Base-by-base conservation (phyloP, 2,888 invertebrate genomes). In the Fragum whitleyi region DNA sequence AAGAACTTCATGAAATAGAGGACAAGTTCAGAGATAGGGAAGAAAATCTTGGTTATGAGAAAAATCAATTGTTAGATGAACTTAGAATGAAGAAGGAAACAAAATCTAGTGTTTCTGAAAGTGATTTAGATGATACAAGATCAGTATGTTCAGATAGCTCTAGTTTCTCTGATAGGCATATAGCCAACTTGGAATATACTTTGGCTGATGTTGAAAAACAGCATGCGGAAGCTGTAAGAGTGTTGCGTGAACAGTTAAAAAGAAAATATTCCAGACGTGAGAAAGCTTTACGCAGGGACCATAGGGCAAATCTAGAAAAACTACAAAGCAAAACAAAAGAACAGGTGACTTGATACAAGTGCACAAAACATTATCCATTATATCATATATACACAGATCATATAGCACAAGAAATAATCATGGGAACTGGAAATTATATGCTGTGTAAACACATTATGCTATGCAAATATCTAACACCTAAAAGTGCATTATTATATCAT, bases 1-100 rank as follows among this genome's bases (percentile, higher is more conserved):
- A 90, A 72, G 91, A 92, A 65, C 77, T 92, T 21, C 68, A 81
- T 36, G 89, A 90, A 65, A 90, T 92, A 11, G 91, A 92, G 71
- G 77, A 85, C 0, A 89, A 88, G 74, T 87, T 92, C 59, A 81
- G 82, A 62, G 92, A 92, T 26, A 86, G 88, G 55, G 91, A 91
- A 75, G 86, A 88, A 47, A 71, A 85, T 29, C 71, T 92, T n/a
- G 88, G 87, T 62, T 86, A 87, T 65, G 91, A 92, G 78, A 91
- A 91, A 74, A 85, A 86, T 61, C 82, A 84, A 61, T 82, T 91
- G 2, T 74, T 91, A 21, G 80, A 78, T 36, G 90, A 90, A 61
- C 73, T 91, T 19, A 86, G 83, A 71, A 73, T 75, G 26, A 85
- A 70, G 51, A 72, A 59, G 47, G 23, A 36, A 29, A 59, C 53